Evolutionary conservation across 2,888 invertebrate genomes (phyloP).

Genomic region (Idaea biselata): DNA sequence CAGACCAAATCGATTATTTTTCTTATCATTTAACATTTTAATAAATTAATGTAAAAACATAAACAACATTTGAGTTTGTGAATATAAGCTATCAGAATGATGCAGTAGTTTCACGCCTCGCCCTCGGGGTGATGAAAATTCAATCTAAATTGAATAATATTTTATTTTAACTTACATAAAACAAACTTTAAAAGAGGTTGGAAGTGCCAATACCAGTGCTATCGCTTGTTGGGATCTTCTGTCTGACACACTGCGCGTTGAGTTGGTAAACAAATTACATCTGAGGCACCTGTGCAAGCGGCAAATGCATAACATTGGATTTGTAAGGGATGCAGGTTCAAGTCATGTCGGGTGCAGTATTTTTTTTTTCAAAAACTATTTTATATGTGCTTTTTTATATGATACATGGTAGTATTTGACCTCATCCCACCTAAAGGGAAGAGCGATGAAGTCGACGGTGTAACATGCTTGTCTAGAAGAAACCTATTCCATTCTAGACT

Average conservation of each 20-base stretch:
- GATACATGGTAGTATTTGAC: too few species aligned
- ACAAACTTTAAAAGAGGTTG: constrained; percentile 59
- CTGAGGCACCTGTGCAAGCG: not conserved
- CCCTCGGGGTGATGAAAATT: constrained; percentile 59
- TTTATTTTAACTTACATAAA: constrained; percentile 59
- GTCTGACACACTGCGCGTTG: constrained; percentile 38
- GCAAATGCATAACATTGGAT: too few species aligned
- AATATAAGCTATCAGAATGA: constrained; percentile 39
- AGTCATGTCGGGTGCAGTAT: too few species aligned
- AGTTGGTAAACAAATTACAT: constrained; percentile 6
- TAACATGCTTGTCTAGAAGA: too few species aligned
- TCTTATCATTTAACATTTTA: too few species aligned
- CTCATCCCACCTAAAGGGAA: too few species aligned
- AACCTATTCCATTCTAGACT: too few species aligned
- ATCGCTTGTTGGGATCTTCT: constrained; percentile 59
- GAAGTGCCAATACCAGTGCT: constrained; percentile 42
- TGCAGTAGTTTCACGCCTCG: constrained; percentile 44
- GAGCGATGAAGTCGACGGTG: too few species aligned
- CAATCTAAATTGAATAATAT: constrained; percentile 63
- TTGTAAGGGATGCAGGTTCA: too few species aligned
- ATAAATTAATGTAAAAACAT: not conserved
- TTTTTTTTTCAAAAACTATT: not conserved
- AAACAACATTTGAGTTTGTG: not conserved
- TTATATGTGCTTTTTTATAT: not conserved
- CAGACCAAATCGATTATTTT: too few species aligned